Evolutionary conservation across 2,797 vertebrate species (phyloP).

Genomic region (Coracias cyanogaster): DNA sequence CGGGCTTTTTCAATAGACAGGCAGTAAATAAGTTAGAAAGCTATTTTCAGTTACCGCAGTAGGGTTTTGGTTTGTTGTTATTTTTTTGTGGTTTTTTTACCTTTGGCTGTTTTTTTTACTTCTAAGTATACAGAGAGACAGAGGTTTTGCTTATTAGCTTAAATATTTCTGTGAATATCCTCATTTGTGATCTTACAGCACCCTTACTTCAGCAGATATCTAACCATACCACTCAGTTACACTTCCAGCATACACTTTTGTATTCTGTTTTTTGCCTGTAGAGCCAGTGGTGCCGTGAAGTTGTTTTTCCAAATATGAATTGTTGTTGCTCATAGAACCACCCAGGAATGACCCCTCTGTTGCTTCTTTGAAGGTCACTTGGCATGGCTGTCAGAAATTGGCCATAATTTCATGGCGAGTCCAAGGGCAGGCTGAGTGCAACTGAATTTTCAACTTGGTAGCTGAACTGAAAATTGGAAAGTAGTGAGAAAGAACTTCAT

Average conservation of each 20-base stretch:
- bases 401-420: not conserved
- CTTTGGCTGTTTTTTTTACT: not conserved
- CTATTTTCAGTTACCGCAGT: not conserved
- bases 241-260: not conserved
- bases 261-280: not conserved
- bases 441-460: not conserved
- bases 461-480: not conserved
- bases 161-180: not conserved
- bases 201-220: not conserved
- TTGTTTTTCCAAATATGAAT: not conserved
- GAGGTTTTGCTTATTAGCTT: not conserved
- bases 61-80: not conserved
- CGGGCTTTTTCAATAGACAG: not conserved
- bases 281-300: not conserved
- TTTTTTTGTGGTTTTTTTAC: too few species aligned
- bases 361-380: not conserved
- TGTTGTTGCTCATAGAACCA: not conserved
- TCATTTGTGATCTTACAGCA: not conserved
- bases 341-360: not conserved
- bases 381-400: not conserved
- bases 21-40: not conserved
- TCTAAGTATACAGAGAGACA: not conserved
- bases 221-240: not conserved
- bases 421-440: not conserved
- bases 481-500: not conserved